Conservation (phyloP, 2,113 vertebrate species). For the Leptosomus discolor region DNA sequence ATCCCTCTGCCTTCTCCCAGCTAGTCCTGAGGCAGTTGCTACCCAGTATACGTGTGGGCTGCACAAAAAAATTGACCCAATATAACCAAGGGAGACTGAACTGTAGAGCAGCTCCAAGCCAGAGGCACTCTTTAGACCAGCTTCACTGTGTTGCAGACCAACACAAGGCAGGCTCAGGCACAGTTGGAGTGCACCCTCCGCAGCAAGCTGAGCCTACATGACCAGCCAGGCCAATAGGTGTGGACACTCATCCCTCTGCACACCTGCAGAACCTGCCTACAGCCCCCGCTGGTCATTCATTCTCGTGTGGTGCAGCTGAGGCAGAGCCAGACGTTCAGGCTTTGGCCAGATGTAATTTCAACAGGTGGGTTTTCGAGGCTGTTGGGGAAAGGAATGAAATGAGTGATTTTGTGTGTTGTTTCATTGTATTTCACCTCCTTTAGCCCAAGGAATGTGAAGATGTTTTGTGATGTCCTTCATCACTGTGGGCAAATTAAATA, state of each 20-base stretch:
- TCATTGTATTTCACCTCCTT: background rate
- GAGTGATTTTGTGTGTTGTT: background rate
- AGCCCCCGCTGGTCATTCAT: rapidly evolving
- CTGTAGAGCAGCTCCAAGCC: background rate
- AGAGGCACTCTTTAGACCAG: background rate
- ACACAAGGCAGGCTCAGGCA: background rate
- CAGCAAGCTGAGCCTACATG: background rate
- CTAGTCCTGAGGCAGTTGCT: background rate
- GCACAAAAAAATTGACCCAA: background rate
- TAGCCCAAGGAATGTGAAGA: background rate
- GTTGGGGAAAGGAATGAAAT: background rate
- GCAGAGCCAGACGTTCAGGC: background rate
- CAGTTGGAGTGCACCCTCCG: background rate
- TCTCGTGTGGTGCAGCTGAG: background rate
- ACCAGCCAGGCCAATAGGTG: background rate
- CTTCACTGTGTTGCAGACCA: background rate
- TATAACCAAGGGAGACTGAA: background rate
- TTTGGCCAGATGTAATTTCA: background rate
- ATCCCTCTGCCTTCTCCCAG: background rate
- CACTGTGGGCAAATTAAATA: background rate
- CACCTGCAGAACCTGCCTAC: no score
- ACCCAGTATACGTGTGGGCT: background rate
- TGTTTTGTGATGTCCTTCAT: background rate
- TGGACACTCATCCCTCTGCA: background rate
- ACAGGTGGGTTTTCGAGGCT: background rate